Evolutionary conservation across 2,888 invertebrate genomes (phyloP), one percentile per base, ranked within the genome.

Genomic region (Ectemnius lituratus): DNA sequence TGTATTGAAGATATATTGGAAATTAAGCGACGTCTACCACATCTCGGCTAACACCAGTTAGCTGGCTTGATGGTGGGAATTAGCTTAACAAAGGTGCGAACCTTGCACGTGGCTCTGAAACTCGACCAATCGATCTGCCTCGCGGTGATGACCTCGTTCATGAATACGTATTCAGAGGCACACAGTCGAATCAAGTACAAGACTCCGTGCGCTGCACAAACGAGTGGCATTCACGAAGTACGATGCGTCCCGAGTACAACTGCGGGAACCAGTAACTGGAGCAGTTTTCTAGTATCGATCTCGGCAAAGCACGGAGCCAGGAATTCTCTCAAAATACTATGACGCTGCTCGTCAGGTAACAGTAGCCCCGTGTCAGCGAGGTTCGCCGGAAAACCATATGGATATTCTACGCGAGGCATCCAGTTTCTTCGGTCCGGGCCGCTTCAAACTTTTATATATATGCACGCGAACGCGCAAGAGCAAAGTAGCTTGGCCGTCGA

Each of bases 401-500:
- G 67, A 72, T 78, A 79, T 52, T 78, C 77, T 69, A 68, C 72
- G 70, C 67, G 69, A 59, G 57, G 62, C 68, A 77, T 73, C 74
- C 78, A 45, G 70, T 47, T 46, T 60, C 27, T 56, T 59, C 49
- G 58, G 60, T 58, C 66, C 71, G 52, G 58, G 59, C 67, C 45
- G 62, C 46, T 70, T 81, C 75, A 79, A 84, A 84, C 70, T 83
- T 84, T 82, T 83, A 83, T 66, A 73, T 63, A 76, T 58, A 52
- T 14, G 52, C 16, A 14, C 52, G 1, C 37, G 37, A 6, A 11
- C 16, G 16, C 52, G 52, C 4, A 2, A 37, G 37, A 11, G 62
- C 27, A 49, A 56, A 63, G 66, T 27, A 67, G 67, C 65, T 37
- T 63, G 67, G 68, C 71, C 76, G 60, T 62, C 67, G 68, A 65